A percentile compares a stretch with the other conserved stretches of the same genome.
Conservation (phyloP, 2,888 invertebrate genomes). For the Congeria kusceri region DNA sequence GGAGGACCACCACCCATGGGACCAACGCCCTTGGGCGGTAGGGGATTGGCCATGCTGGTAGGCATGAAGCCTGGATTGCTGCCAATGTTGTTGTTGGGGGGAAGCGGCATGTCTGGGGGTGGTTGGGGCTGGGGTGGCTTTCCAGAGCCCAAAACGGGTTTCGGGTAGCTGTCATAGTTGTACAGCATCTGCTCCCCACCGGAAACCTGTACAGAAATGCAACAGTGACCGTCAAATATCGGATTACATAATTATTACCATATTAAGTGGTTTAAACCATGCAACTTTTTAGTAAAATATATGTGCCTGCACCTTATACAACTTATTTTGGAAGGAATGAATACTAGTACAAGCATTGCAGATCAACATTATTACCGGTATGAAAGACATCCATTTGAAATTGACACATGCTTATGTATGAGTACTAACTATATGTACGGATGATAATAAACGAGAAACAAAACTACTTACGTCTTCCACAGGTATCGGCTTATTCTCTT, state of each 20-base stretch:
- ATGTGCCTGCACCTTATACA: too few species aligned
- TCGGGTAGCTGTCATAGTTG: slow-evolving; percentile 56
- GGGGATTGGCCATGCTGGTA: slow-evolving; percentile 2
- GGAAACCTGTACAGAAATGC: slow-evolving; percentile 35
- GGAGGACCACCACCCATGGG: slow-evolving; percentile 54
- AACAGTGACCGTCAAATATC: too few species aligned
- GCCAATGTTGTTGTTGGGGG: slow-evolving; percentile 18
- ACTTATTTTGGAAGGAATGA: too few species aligned
- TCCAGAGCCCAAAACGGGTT: slow-evolving; percentile 30
- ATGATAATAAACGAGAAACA: too few species aligned
- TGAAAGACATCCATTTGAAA: too few species aligned
- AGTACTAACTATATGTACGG: too few species aligned
- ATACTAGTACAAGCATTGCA: too few species aligned
- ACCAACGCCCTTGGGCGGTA: slow-evolving; percentile 6
- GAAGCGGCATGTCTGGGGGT: slow-evolving; percentile 3
- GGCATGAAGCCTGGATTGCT: neutral
- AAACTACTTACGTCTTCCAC: slow-evolving; percentile 91
- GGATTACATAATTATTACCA: too few species aligned
- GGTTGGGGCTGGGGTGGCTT: neutral
- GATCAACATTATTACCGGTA: too few species aligned
- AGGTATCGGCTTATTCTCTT: slow-evolving; percentile 94
- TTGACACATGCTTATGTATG: too few species aligned
- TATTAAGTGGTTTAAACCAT: too few species aligned
- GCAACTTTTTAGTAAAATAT: too few species aligned
- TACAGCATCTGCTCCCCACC: slow-evolving; percentile 64